Evolutionary conservation across 2,113 vertebrate species (phyloP).

Genomic region (Gnathonemus echidnorhynchus): DNA sequence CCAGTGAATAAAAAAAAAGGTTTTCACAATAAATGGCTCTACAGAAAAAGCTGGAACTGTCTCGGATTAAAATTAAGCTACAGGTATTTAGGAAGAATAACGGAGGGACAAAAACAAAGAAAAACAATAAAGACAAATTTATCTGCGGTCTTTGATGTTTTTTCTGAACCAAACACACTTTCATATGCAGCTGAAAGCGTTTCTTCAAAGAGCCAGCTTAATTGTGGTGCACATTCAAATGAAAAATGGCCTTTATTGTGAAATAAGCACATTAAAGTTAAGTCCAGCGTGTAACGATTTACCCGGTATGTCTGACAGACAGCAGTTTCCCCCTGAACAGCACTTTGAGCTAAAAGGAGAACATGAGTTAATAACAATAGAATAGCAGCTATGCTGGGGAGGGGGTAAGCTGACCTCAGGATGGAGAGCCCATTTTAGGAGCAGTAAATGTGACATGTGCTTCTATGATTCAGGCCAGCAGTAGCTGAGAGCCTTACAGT

Average conservation of each 20-base stretch:
- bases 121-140: not conserved
- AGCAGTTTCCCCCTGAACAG: not conserved
- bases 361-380: not conserved
- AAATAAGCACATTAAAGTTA: not conserved
- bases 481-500: not conserved
- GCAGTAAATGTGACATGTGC: not conserved
- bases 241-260: not conserved
- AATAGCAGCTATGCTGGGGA: not conserved
- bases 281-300: not conserved
- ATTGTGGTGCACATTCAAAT: not conserved
- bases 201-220: not conserved
- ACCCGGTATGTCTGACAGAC: not conserved
- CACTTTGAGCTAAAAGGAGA: not conserved
- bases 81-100: not conserved
- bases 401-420: not conserved
- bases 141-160: not conserved
- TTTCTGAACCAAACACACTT: not conserved
- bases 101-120: not conserved
- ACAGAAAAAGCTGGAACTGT: not conserved
- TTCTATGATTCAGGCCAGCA: not conserved
- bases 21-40: not conserved
- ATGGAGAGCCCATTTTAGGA: not conserved
- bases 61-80: not conserved
- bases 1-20: not conserved
- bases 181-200: not conserved